phyloP scores from a whole-genome alignment of 2,797 vertebrate species.

The Potorous gilbertii region DNA sequence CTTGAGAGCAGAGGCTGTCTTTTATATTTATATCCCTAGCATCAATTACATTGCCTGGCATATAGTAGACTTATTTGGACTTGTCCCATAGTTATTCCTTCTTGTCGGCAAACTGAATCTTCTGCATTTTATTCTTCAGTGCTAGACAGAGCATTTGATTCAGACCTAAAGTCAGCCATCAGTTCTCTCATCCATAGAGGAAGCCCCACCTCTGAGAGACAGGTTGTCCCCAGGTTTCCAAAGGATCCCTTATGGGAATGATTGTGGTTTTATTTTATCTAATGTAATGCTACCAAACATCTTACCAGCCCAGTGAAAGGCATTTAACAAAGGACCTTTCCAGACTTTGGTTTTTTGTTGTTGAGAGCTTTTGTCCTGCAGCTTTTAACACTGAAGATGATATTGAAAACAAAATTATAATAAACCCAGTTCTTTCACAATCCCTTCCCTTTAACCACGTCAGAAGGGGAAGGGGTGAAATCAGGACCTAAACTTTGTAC shows the following conservation, averaged over 20 bases:
- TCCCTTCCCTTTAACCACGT: conserved; percentile 25
- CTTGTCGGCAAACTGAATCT: background rate
- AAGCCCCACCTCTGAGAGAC: background rate
- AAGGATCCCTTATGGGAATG: background rate
- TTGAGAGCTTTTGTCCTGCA: background rate
- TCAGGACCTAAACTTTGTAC: conserved; percentile 17
- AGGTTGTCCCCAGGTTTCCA: background rate
- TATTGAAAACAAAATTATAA: conserved; percentile 47
- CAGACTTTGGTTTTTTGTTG: background rate
- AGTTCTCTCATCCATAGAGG: background rate
- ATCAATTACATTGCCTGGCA: background rate
- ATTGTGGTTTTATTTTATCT: background rate
- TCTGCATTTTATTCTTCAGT: background rate
- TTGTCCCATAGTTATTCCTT: background rate
- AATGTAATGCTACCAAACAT: background rate
- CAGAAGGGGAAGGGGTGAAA: background rate
- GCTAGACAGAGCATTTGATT: background rate
- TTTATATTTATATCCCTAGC: background rate
- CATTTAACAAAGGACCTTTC: background rate
- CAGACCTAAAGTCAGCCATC: background rate
- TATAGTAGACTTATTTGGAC: background rate
- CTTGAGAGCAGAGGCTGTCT: no score
- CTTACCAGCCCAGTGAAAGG: background rate
- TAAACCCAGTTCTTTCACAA: conserved; percentile 16
- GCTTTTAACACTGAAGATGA: conserved; percentile 42